Evolutionary conservation across 35 echinoderm and acorn worm genomes (phyloP).

Genomic region (Amphiura filiformis): DNA sequence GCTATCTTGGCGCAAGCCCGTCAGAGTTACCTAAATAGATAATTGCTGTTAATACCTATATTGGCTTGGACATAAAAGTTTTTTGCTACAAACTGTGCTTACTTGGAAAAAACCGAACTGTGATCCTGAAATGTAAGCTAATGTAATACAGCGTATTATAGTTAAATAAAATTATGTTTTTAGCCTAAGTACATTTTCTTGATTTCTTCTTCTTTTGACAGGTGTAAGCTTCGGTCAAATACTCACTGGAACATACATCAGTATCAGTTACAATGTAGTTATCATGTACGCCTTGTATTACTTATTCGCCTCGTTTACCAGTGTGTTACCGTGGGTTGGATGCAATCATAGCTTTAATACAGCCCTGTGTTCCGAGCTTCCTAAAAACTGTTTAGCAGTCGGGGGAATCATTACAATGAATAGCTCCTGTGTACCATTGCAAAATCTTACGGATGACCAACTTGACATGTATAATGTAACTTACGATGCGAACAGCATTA

Average conservation of each 20-base stretch:
- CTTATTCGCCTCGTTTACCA: constrained; percentile 66
- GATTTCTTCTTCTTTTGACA: background rate
- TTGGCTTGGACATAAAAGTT: too few relatives aligned
- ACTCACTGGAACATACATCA: constrained; percentile 20
- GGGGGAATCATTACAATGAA: constrained; percentile 39
- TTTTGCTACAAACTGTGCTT: too few relatives aligned
- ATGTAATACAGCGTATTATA: too few relatives aligned
- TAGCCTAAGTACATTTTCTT: too few relatives aligned
- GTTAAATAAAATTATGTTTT: too few relatives aligned
- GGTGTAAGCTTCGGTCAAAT: constrained; percentile 47
- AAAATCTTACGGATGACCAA: background rate
- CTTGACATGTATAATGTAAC: constrained; percentile 37
- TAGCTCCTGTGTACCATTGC: constrained; percentile 23
- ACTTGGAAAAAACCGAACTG: too few relatives aligned
- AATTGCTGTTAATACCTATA: too few relatives aligned
- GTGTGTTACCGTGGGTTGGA: constrained; percentile 41
- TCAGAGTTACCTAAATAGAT: too few relatives aligned
- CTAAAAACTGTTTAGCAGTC: constrained; percentile 18
- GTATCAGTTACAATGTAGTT: constrained; percentile 55
- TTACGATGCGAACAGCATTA: background rate
- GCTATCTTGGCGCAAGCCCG: too few relatives aligned
- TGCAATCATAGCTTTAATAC: constrained; percentile 49
- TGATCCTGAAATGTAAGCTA: background rate
- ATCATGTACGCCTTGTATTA: constrained; percentile 54
- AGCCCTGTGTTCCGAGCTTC: constrained; percentile 20